phyloP scores from a whole-genome alignment of 2,797 vertebrate species.

The Coilia nasus region DNA sequence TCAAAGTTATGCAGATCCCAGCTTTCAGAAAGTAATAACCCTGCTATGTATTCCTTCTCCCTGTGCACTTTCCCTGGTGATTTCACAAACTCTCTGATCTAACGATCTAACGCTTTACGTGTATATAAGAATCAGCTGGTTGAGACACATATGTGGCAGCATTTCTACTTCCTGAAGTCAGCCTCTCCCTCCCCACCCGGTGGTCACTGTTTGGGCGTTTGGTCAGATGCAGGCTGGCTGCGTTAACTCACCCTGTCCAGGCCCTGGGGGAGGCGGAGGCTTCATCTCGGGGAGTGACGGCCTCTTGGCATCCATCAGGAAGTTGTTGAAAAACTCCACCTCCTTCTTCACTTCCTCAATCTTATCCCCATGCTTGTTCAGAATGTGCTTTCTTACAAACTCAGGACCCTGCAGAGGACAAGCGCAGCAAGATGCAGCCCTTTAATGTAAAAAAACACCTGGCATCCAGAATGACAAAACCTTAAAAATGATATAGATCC shows the following conservation, averaged over 20 bases:
- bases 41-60: too few species aligned
- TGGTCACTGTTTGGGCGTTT: neutral
- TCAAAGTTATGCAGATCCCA: too few species aligned
- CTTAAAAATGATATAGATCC: neutral
- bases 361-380: constrained; percentile 93
- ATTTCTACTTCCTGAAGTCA: too few species aligned
- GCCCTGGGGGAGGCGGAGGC: constrained; percentile 80
- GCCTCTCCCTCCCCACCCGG: too few species aligned
- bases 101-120: too few species aligned
- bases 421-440: neutral
- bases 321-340: constrained; percentile 91
- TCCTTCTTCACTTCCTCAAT: constrained; percentile 95
- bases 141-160: too few species aligned
- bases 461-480: neutral
- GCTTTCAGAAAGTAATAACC: too few species aligned
- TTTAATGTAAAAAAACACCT: neutral
- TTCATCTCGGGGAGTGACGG: constrained; percentile 89
- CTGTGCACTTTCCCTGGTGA: too few species aligned
- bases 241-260: constrained; percentile 75
- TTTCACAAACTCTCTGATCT: too few species aligned
- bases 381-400: constrained; percentile 93
- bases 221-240: neutral
- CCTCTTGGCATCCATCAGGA: constrained; percentile 90
- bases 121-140: too few species aligned
- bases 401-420: constrained; percentile 81